Base-by-base conservation (phyloP, 1,140 invertebrate species). In the Eufriesea mexicana region DNA sequence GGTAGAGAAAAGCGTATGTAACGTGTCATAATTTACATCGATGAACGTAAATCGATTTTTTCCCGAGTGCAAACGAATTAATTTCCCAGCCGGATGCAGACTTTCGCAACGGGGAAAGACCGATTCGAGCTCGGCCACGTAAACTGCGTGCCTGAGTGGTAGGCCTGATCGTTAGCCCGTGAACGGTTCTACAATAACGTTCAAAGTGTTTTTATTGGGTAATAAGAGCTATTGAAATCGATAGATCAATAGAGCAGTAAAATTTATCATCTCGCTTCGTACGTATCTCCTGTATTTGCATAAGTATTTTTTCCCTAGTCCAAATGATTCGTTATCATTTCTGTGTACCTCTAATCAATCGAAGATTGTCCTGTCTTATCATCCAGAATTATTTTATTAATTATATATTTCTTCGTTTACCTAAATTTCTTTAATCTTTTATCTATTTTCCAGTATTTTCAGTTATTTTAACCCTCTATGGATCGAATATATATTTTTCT, bases 21-120 rank as follows among this genome's bases (percentile, higher is more conserved):
- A 35, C 12, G 42, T 0, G 64, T 45, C 10, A 67, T 42, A 45
- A 67, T 67, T 47, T 67, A 47, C 57, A 42, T 68, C 51, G n/a
- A 79, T 49, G 42, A 20, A 59, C 62, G 76, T 57, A 66, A 71
- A 59, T 64, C n/a, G 51, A 81, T 77, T 84, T 84, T 84, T 73
- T 51, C 55, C n/a, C 20, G n/a, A 42, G 71, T 12, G 54, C 54
- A 42, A 79, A 59, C 47, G 51, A 61, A 75, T 75, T 85, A 59
- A 75, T 88, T 83, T 88, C 74, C 67, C 54, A 89, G 72, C 86
- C 86, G 87, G 87, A 89, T 61, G 55, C 83, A 5, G 61, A 35
- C 54, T 89, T 89, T 89, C 80, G 80, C 77, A 88, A 89, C 57
- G 76, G 67, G 84, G 68, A 89, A 88, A 83, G 84, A 86, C 62